Evolutionary conservation across 2,113 vertebrate genomes (phyloP).

Genomic region (Notarius quadriscutis): DNA sequence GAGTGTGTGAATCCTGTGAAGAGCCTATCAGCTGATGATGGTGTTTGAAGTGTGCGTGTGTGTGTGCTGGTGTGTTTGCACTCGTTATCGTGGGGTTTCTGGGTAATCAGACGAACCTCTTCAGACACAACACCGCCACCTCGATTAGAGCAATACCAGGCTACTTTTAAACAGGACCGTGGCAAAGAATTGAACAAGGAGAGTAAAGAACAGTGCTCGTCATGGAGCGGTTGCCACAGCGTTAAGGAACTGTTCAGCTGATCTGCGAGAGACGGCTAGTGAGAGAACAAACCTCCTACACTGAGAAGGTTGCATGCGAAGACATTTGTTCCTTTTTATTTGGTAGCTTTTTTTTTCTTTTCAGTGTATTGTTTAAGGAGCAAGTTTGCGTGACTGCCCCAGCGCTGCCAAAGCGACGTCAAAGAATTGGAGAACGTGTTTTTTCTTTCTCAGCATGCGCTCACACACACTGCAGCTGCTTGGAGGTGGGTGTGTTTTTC

Average conservation of each 20-base stretch:
- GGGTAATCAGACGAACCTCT: not conserved
- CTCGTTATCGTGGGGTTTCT: not conserved
- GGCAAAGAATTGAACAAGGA: not conserved
- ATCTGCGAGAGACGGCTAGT: not conserved
- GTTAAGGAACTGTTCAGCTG: not conserved
- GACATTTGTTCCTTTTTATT: not conserved
- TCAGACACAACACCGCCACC: not conserved
- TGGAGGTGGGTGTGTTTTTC: constrained; percentile 40
- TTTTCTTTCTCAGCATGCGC: constrained; percentile 19
- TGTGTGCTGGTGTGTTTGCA: constrained; percentile 3
- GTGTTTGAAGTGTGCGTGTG: constrained; percentile 9
- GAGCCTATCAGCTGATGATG: constrained; percentile 20
- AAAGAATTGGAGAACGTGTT: constrained; percentile 19
- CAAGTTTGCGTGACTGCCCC: constrained; percentile 5
- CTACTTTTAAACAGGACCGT: not conserved
- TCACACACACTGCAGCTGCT: constrained; percentile 31
- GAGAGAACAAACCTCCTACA: no score
- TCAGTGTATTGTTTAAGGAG: constrained; percentile 8
- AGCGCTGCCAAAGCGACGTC: constrained; percentile 13
- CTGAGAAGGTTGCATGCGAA: not conserved
- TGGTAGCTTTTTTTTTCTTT: not conserved
- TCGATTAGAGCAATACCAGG: not conserved
- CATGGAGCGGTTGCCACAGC: not conserved
- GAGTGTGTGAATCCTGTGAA: not conserved
- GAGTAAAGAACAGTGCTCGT: no score